Evolutionary conservation across 2,888 invertebrate species (phyloP).

Genomic region (Ennomos fuscantarius): DNA sequence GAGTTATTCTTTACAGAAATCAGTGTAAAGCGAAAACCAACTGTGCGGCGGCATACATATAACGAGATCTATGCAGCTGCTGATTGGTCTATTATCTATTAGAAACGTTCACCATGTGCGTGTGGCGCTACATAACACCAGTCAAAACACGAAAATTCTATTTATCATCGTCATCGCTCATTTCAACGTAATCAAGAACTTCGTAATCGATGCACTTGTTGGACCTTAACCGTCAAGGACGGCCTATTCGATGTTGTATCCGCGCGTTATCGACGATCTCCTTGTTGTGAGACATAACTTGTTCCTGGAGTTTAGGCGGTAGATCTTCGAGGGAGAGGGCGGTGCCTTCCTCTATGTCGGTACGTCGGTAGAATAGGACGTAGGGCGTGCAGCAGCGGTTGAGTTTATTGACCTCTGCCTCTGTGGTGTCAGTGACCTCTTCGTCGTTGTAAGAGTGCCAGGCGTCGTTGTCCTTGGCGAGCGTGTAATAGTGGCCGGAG

Average conservation of each 20-base stretch:
- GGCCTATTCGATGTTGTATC: constrained; percentile 45
- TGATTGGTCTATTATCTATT: too few species aligned
- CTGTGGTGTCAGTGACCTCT: constrained; percentile 86
- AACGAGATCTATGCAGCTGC: too few species aligned
- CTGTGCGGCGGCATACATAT: too few species aligned
- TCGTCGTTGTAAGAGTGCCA: constrained; percentile 95
- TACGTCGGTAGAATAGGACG: constrained; percentile 89
- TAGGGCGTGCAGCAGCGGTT: constrained; percentile 92
- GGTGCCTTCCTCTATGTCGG: constrained; percentile 71
- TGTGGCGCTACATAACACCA: not conserved
- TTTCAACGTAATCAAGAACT: constrained; percentile 49
- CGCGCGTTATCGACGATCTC: constrained; percentile 60
- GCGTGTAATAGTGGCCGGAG: constrained; percentile 95
- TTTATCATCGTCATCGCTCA: constrained; percentile 1
- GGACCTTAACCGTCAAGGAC: constrained; percentile 69
- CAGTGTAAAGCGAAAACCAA: too few species aligned
- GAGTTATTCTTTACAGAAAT: too few species aligned
- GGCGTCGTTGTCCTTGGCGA: constrained; percentile 87
- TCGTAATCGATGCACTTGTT: constrained; percentile 58
- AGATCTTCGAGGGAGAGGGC: constrained; percentile 62
- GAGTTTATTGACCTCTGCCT: constrained; percentile 86
- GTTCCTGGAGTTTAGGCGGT: constrained; percentile 61
- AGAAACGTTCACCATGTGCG: not conserved
- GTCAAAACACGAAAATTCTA: not conserved
- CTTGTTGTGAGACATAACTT: constrained; percentile 68